These are phyloP conservation scores for Stichodactyla helianthus DNA, from an alignment of 64 coral and sea anemone species.

Conservation along the genomic window DNA sequence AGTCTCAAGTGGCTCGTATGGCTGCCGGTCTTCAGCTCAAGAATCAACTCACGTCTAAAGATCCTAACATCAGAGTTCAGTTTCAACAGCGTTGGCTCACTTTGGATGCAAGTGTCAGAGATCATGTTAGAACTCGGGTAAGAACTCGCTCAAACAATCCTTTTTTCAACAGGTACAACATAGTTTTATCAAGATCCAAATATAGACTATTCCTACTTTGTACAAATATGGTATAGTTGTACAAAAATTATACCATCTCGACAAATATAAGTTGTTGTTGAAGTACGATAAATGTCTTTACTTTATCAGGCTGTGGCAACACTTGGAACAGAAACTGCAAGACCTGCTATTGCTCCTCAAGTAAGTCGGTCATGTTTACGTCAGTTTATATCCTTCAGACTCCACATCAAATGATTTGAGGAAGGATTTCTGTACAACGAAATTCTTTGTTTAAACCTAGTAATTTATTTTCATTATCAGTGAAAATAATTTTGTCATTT, in stretches of 20 bases:
- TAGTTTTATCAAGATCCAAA: not conserved
- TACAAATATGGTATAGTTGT: not conserved
- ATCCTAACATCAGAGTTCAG: conserved; percentile 54
- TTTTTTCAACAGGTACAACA: not conserved
- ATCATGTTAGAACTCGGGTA: conserved; percentile 65
- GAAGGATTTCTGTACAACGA: not conserved
- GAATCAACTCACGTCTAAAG: conserved; percentile 92
- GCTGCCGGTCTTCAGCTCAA: conserved; percentile 91
- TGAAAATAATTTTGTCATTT: too few relatives aligned
- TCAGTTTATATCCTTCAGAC: too few relatives aligned
- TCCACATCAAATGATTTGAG: not conserved
- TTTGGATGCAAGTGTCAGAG: conserved; percentile 50
- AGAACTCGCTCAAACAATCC: not conserved
- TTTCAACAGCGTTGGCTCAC: conserved; percentile 82
- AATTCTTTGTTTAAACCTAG: not conserved
- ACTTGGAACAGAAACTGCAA: conserved; percentile 82
- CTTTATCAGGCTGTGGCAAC: conserved; percentile 61
- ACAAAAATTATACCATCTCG: not conserved
- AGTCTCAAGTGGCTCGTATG: conserved; percentile 92
- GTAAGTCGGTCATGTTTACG: conserved; percentile 13
- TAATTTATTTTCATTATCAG: too few relatives aligned
- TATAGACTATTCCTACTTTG: not conserved
- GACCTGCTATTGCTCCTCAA: conserved; percentile 90
- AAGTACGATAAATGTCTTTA: not conserved
- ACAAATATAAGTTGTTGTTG: not conserved